A percentile compares a stretch with the other conserved stretches of the same genome.
These are phyloP conservation scores for Peromyscus aztecus DNA, from an alignment of 2,797 vertebrate genomes.

Conservation along the genomic window DNA sequence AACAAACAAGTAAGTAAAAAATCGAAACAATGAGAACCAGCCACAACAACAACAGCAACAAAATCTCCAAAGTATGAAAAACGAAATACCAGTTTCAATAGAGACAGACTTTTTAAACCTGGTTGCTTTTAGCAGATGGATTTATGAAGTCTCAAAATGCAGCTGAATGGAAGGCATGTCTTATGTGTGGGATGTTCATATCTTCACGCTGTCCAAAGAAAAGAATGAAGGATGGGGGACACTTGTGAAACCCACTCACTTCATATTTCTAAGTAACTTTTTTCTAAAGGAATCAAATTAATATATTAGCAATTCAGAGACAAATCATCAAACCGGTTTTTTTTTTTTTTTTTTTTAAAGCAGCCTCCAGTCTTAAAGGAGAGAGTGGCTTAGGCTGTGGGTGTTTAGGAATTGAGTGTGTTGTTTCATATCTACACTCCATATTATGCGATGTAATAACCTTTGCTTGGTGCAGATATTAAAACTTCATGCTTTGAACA, in stretches of 20 bases:
- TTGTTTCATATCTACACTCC: conserved; percentile 50
- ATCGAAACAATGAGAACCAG: not conserved
- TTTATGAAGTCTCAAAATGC: not conserved
- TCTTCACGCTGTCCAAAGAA: not conserved
- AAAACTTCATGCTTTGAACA: conserved; percentile 77
- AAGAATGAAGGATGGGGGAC: not conserved
- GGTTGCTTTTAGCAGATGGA: not conserved
- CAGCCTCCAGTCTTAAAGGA: not conserved
- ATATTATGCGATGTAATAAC: conserved; percentile 60
- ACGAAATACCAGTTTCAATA: not conserved
- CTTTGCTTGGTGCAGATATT: conserved; percentile 74
- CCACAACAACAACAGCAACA: too few relatives aligned
- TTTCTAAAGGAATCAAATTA: conserved; percentile 55
- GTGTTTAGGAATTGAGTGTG: not conserved
- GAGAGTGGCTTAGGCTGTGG: not conserved
- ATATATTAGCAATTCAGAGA: conserved; percentile 55
- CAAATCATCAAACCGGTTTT: conserved; percentile 39
- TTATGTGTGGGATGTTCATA: not conserved
- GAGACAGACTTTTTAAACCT: not conserved
- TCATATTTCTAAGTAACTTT: not conserved
- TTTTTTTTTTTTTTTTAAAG: not conserved
- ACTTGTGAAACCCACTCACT: not conserved
- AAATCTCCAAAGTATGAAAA: not conserved
- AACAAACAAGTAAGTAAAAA: not conserved
- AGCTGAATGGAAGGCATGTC: not conserved